These are phyloP conservation scores for Zygaena filipendulae DNA, from an alignment of 2,888 invertebrate species.

Conservation along the genomic window DNA sequence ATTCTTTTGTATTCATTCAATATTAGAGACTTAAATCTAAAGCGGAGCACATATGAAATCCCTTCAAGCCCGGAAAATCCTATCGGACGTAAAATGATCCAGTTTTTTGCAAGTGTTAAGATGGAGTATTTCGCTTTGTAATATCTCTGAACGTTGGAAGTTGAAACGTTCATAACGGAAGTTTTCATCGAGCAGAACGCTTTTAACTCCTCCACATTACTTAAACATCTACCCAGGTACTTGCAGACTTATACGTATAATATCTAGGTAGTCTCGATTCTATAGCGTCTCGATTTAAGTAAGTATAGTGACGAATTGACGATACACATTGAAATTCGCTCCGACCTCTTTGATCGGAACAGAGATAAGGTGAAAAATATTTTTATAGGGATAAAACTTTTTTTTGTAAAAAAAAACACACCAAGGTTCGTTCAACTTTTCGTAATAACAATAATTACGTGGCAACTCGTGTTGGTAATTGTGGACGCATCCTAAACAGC, in stretches of 20 bases:
- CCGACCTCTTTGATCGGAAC: too few relatives aligned
- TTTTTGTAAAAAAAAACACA: too few relatives aligned
- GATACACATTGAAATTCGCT: too few relatives aligned
- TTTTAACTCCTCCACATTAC: too few relatives aligned
- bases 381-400: too few relatives aligned
- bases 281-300: too few relatives aligned
- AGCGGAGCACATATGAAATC: slow-evolving; percentile 40
- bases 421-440: slow-evolving; percentile 41
- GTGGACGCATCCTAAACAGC: slow-evolving; percentile 49
- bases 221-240: too few relatives aligned
- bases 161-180: slow-evolving; percentile 30
- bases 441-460: slow-evolving; percentile 38
- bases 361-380: too few relatives aligned
- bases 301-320: too few relatives aligned
- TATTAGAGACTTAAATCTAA: slow-evolving; percentile 22
- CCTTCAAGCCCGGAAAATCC: slow-evolving; percentile 47
- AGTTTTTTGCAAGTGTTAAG: slow-evolving; percentile 31
- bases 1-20: too few relatives aligned
- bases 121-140: slow-evolving; percentile 31
- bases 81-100: slow-evolving; percentile 35
- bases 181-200: slow-evolving; percentile 22
- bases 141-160: slow-evolving; percentile 29
- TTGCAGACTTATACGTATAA: too few relatives aligned
- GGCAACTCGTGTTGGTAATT: slow-evolving; percentile 34
- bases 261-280: too few relatives aligned